These are phyloP conservation scores for Porites cylindrica DNA, from an alignment of 92 coral and sea anemone species.

Conservation along the genomic window DNA sequence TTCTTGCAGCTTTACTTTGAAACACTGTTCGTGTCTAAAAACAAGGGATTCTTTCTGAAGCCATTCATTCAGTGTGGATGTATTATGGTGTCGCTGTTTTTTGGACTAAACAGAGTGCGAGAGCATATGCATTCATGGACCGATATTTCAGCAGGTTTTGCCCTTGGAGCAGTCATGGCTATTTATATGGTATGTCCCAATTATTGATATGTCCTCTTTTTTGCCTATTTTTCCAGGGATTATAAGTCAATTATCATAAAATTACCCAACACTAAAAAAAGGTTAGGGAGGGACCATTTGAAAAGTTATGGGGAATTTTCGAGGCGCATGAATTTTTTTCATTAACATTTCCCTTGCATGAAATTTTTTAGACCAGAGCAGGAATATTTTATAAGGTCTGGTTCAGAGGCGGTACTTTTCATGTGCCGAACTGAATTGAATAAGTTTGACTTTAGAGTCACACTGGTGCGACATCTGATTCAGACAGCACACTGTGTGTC, in stretches of 20 bases:
- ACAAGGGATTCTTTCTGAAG: constrained; percentile 66
- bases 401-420: too few species aligned
- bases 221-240: background rate
- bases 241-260: background rate
- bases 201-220: too few species aligned
- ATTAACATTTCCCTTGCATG: too few species aligned
- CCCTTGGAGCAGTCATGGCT: constrained; percentile 83
- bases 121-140: constrained; percentile 91
- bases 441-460: too few species aligned
- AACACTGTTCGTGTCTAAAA: constrained; percentile 40
- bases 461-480: too few species aligned
- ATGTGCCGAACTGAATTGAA: too few species aligned
- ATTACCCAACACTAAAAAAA: background rate
- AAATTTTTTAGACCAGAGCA: too few species aligned
- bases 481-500: too few species aligned
- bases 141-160: constrained; percentile 80
- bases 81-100: constrained; percentile 71
- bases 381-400: too few species aligned
- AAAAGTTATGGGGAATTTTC: too few species aligned
- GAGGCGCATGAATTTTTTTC: too few species aligned
- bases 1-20: constrained; percentile 74
- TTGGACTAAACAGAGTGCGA: constrained; percentile 80
- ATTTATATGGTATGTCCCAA: constrained; percentile 66
- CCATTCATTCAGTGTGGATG: constrained; percentile 73
- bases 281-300: too few species aligned